Conservation (phyloP, 2,113 vertebrate species). For the Neofelis nebulosa region DNA sequence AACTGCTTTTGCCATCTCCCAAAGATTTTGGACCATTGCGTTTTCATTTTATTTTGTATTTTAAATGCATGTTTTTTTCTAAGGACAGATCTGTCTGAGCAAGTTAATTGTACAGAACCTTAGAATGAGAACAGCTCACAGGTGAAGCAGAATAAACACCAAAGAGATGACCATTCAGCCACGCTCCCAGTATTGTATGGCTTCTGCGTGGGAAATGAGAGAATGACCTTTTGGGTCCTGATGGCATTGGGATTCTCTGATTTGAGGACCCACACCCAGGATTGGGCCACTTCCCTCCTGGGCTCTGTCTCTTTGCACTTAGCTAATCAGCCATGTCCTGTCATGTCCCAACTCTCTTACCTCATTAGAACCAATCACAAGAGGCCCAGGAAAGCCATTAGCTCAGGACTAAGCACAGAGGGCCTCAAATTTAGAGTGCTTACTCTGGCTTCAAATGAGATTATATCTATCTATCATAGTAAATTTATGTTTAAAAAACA, state of each 20-base stretch:
- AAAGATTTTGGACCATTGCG: not conserved
- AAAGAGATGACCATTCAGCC: not conserved
- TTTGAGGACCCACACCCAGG: not conserved
- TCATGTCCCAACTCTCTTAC: not conserved
- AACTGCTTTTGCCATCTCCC: not conserved
- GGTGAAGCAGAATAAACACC: not conserved
- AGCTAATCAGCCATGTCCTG: not conserved
- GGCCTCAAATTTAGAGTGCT: not conserved
- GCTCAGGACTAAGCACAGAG: not conserved
- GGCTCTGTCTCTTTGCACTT: not conserved
- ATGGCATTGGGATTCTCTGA: not conserved
- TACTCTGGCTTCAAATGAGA: not conserved
- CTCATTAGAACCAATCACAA: not conserved
- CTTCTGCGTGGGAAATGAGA: not conserved
- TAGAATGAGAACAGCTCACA: not conserved
- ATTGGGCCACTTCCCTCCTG: not conserved
- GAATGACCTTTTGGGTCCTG: not conserved
- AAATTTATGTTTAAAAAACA: not conserved
- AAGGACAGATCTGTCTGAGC: not conserved
- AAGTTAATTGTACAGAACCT: not conserved
- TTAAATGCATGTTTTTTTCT: not conserved
- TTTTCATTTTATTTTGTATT: not conserved
- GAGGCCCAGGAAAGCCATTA: not conserved
- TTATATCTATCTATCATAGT: not conserved
- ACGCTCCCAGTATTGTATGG: rapidly evolving